phyloP scores from a whole-genome alignment of 2,888 invertebrate species.

The Creontiades dilutus region DNA sequence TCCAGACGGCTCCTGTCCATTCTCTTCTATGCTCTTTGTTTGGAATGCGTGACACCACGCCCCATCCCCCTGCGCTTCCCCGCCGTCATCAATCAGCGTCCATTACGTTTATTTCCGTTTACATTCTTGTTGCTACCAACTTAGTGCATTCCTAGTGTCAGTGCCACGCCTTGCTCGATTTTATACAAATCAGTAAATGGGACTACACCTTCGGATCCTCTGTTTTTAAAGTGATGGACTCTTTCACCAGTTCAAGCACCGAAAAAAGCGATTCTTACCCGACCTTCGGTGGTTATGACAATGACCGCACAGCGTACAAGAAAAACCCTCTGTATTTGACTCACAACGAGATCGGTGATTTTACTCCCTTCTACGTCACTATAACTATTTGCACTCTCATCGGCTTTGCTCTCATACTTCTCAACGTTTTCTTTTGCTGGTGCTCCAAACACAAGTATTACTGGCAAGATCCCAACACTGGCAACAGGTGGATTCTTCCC shows the following conservation, averaged over 20 bases:
- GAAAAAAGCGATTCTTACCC: constrained; percentile 22
- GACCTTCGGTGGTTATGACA: constrained; percentile 61
- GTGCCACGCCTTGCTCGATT: constrained; percentile 35
- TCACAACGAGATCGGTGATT: constrained; percentile 85
- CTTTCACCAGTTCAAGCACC: background rate
- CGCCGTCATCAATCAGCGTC: background rate
- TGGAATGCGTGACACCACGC: too few relatives aligned
- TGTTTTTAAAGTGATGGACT: constrained; percentile 51
- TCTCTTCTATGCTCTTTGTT: too few relatives aligned
- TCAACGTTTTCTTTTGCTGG: constrained; percentile 90
- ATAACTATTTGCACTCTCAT: constrained; percentile 89
- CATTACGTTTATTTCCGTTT: background rate
- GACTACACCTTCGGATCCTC: background rate
- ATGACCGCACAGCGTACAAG: constrained; percentile 75
- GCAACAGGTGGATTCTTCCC: constrained; percentile 91
- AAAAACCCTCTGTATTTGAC: constrained; percentile 82
- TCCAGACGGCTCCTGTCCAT: too few relatives aligned
- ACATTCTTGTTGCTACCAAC: too few relatives aligned
- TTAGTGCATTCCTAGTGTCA: background rate
- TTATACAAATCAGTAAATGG: background rate
- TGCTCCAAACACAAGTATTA: constrained; percentile 89
- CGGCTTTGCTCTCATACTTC: constrained; percentile 84
- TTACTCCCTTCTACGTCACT: constrained; percentile 90
- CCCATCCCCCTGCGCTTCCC: background rate
- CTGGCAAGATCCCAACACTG: constrained; percentile 91